phyloP scores from a whole-genome alignment of 2,113 vertebrate species.

The Dasypus novemcinctus region DNA sequence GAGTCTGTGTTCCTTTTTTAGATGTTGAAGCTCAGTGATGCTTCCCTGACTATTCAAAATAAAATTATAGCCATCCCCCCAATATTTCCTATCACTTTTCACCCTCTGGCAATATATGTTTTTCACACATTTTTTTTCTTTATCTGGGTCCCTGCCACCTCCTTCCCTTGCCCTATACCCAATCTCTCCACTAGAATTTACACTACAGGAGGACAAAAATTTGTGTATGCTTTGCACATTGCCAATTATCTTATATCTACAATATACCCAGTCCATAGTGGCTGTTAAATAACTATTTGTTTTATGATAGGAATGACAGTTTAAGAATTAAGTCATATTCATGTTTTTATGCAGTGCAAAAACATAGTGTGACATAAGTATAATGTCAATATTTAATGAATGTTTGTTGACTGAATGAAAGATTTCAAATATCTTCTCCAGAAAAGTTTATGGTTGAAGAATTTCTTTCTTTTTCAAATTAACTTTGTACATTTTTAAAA shows the following conservation, averaged over 20 bases:
- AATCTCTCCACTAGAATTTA: background rate
- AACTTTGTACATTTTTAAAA: background rate
- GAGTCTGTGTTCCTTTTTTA: background rate
- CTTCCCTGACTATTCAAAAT: background rate
- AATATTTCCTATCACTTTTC: background rate
- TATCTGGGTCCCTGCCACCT: background rate
- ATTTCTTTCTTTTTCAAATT: background rate
- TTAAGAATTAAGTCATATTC: background rate
- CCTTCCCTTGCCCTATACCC: rapidly evolving
- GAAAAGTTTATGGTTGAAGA: background rate
- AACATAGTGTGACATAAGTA: background rate
- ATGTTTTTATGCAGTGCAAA: background rate
- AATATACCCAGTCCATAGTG: background rate
- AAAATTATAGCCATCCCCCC: background rate
- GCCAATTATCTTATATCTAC: background rate
- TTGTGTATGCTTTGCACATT: background rate
- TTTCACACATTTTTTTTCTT: background rate
- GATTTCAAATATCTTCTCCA: background rate
- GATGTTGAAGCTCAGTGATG: background rate
- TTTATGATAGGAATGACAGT: background rate
- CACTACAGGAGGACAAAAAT: background rate
- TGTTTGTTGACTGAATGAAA: background rate
- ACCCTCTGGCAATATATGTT: background rate
- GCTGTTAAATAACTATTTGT: background rate
- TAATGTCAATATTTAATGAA: background rate